These are phyloP conservation scores for Enoplosus armatus DNA, from an alignment of 2,797 vertebrate genomes.

Conservation along the genomic window DNA sequence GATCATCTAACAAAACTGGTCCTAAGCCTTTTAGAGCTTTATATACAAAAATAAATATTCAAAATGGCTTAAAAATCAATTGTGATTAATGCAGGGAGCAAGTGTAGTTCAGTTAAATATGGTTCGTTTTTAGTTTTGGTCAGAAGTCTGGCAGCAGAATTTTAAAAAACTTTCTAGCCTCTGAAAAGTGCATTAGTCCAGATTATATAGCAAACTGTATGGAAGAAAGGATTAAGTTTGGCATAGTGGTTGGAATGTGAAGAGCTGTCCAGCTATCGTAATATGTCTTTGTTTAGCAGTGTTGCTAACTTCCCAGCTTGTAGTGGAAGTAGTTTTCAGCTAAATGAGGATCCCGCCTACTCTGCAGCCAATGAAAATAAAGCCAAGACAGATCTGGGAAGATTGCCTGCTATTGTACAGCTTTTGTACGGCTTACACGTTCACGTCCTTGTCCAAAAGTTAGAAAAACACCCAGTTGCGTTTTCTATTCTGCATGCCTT, in stretches of 20 bases:
- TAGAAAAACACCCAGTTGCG: constrained; percentile 66
- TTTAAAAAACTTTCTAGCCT: background rate
- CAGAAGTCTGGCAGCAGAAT: background rate
- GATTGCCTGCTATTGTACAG: constrained; percentile 69
- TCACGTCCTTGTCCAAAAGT: constrained; percentile 69
- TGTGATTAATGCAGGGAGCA: constrained; percentile 18
- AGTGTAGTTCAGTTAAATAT: background rate
- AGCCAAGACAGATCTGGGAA: constrained; percentile 67
- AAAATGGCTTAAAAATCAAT: constrained; percentile 29
- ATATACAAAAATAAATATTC: constrained; percentile 22
- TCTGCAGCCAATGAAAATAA: constrained; percentile 70
- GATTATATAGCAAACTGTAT: background rate
- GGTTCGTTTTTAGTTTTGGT: background rate
- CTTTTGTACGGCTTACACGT: constrained; percentile 66
- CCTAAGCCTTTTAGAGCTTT: constrained; percentile 18
- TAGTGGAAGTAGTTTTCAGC: constrained; percentile 49
- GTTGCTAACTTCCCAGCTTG: constrained; percentile 30
- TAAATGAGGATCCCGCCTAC: constrained; percentile 27
- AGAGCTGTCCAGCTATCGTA: background rate
- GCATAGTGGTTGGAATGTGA: constrained; percentile 17
- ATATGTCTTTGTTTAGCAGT: constrained; percentile 27
- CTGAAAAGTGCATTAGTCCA: constrained; percentile 2
- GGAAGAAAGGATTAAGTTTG: background rate
- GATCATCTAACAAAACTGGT: constrained; percentile 10
- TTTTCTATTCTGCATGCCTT: constrained; percentile 53